phyloP scores from a whole-genome alignment of 2,797 vertebrate genomes.

The Echeneis naucrates region DNA sequence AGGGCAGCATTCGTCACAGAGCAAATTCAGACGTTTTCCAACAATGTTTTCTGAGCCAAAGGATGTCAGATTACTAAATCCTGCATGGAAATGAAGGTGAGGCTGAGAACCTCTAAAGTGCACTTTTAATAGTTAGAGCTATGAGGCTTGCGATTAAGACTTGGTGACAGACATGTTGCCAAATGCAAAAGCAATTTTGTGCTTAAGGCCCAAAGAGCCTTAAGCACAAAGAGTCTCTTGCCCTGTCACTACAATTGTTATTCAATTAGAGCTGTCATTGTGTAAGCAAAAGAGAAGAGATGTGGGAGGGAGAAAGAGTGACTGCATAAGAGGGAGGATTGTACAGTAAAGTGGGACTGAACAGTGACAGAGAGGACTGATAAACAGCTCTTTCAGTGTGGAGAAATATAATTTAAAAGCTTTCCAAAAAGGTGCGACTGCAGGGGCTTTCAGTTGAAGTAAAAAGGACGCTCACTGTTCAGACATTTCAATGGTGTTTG shows the following conservation, averaged over 20 bases:
- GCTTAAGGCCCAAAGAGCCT: conserved; percentile 50
- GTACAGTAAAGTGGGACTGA: conserved; percentile 24
- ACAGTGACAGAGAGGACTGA: conserved; percentile 32
- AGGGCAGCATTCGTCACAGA: conserved; percentile 35
- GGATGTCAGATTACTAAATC: conserved; percentile 38
- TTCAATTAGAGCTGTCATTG: conserved; percentile 71
- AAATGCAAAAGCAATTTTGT: conserved; percentile 54
- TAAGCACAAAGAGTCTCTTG: too few relatives aligned
- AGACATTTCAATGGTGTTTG: conserved; percentile 11
- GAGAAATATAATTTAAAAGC: conserved; percentile 44
- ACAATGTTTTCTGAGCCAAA: conserved; percentile 25
- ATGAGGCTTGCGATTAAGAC: conserved; percentile 55
- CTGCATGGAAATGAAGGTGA: conserved; percentile 29
- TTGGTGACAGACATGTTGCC: conserved; percentile 39
- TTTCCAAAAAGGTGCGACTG: conserved; percentile 37
- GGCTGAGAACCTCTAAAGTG: conserved; percentile 30
- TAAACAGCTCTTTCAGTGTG: conserved; percentile 43
- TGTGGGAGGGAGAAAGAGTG: conserved; percentile 42
- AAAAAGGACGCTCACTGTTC: conserved; percentile 18
- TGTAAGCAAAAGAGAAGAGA: conserved; percentile 20
- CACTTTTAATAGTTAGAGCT: conserved; percentile 42
- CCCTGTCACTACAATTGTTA: conserved; percentile 54
- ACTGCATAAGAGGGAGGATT: conserved; percentile 18
- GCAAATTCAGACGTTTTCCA: conserved; percentile 27
- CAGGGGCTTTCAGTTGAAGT: conserved; percentile 21